Evolutionary conservation across 2,797 vertebrate genomes (phyloP).

Genomic region (Amazona ochrocephala): DNA sequence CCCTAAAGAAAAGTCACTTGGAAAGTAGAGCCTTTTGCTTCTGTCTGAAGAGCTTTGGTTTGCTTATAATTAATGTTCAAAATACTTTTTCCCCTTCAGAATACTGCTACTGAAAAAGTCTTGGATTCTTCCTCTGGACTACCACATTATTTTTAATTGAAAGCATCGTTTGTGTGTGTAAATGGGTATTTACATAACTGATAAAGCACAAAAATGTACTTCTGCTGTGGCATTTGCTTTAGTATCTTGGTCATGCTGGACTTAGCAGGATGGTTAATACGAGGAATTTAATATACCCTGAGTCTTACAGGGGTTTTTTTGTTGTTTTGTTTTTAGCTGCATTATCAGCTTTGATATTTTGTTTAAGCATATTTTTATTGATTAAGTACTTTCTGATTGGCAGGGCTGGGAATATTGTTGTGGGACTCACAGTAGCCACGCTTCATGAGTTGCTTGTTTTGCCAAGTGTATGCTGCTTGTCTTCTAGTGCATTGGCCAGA

Average conservation of each 20-base stretch:
- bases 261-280: not conserved
- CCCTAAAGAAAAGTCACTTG: constrained; percentile 28
- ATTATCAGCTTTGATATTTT: not conserved
- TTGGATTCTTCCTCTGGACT: not conserved
- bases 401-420: not conserved
- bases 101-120: not conserved
- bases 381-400: not conserved
- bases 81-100: constrained; percentile 35
- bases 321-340: not conserved
- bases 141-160: constrained; percentile 32
- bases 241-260: not conserved
- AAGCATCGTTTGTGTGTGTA: not conserved
- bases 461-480: not conserved
- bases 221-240: not conserved
- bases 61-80: constrained; percentile 57
- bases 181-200: not conserved
- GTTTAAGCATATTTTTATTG: not conserved
- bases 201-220: not conserved
- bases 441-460: not conserved
- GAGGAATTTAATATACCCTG: not conserved
- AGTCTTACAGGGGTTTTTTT: not conserved
- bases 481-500: not conserved
- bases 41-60: constrained; percentile 36
- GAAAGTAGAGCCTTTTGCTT: constrained; percentile 12
- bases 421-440: not conserved